These are phyloP conservation scores for Brenthis hecate DNA, from an alignment of 2,888 invertebrate species.

Conservation along the genomic window DNA sequence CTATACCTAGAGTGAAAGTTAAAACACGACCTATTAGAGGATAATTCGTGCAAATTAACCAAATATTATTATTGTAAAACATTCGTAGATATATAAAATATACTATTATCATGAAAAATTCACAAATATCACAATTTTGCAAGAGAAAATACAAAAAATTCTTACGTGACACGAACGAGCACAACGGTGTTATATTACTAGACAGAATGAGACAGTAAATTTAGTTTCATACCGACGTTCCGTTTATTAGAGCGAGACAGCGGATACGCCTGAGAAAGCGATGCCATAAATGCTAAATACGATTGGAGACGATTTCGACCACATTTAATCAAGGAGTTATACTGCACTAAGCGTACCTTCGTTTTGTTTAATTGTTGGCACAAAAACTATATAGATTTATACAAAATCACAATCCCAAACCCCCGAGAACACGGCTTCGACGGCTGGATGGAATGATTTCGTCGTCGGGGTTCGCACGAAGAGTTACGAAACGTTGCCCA, in stretches of 20 bases:
- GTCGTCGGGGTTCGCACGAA: slow-evolving; percentile 77
- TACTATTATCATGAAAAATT: slow-evolving; percentile 54
- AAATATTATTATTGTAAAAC: slow-evolving; percentile 50
- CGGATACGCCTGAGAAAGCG: slow-evolving; percentile 77
- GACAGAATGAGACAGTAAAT: slow-evolving; percentile 74
- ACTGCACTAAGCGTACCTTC: slow-evolving; percentile 65
- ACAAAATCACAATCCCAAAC: slow-evolving; percentile 78
- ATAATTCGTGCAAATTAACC: slow-evolving; percentile 46
- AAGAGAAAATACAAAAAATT: slow-evolving; percentile 77
- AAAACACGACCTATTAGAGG: slow-evolving; percentile 70
- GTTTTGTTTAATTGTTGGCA: slow-evolving; percentile 79
- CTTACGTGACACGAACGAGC: slow-evolving; percentile 83
- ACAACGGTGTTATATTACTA: slow-evolving; percentile 83
- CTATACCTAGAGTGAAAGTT: slow-evolving; percentile 82
- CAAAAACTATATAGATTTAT: slow-evolving; percentile 74
- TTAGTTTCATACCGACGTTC: slow-evolving; percentile 67
- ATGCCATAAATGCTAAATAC: slow-evolving; percentile 80
- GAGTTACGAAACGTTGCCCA: slow-evolving; percentile 62
- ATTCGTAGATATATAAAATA: slow-evolving; percentile 53
- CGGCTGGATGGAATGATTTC: slow-evolving; percentile 83
- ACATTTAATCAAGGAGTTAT: slow-evolving; percentile 53
- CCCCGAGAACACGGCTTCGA: slow-evolving; percentile 81
- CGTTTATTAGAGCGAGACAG: slow-evolving; percentile 69
- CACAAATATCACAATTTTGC: slow-evolving; percentile 59
- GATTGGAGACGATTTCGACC: slow-evolving; percentile 61